A percentile compares a stretch with the other conserved stretches of the same genome.
These are phyloP conservation scores for Lophura nycthemera DNA, from an alignment of 2,113 vertebrate species.

Conservation along the genomic window DNA sequence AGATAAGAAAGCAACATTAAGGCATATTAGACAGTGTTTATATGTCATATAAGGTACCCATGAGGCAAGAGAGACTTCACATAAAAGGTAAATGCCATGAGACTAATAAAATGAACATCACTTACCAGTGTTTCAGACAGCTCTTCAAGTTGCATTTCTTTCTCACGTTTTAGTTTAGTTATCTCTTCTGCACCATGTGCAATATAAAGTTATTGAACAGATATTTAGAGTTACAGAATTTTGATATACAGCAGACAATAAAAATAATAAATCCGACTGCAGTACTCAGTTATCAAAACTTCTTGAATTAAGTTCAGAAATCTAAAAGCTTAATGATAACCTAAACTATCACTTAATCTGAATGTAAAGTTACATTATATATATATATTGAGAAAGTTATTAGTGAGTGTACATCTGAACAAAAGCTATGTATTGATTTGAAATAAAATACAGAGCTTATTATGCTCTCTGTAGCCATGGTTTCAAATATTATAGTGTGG, in stretches of 20 bases:
- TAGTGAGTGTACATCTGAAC: background rate
- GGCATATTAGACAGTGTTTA: background rate
- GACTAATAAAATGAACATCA: slow-evolving; percentile 15
- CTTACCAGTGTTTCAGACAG: slow-evolving; percentile 83
- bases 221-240: background rate
- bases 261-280: background rate
- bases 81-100: slow-evolving; percentile 1
- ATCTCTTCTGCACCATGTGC: slow-evolving; percentile 79
- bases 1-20: background rate
- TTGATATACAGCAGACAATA: background rate
- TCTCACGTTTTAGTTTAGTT: slow-evolving; percentile 75
- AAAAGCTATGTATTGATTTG: background rate
- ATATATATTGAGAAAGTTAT: background rate
- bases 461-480: background rate
- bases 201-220: slow-evolving; percentile 16
- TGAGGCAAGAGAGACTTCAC: background rate
- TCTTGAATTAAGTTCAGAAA: background rate
- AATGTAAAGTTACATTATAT: background rate
- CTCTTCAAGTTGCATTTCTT: slow-evolving; percentile 82
- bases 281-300: background rate
- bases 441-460: background rate
- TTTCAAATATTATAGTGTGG: background rate
- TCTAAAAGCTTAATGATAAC: background rate
- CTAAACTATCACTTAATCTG: background rate
- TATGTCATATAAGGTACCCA: background rate